Evolutionary conservation across 2,888 invertebrate species (phyloP).

Genomic region (Idaea straminata): DNA sequence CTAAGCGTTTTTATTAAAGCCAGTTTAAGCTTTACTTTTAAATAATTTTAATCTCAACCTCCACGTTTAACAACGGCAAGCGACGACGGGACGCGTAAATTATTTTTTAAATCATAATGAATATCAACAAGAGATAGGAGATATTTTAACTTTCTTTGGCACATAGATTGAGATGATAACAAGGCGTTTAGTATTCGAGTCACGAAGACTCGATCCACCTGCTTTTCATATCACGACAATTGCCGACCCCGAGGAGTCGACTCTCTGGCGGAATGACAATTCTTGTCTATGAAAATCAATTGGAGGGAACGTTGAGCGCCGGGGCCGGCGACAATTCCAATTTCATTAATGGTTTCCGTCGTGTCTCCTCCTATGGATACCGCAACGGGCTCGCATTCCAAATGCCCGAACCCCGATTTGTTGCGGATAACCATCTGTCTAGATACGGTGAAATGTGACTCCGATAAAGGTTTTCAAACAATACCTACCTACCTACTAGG

Average conservation of each 20-base stretch:
- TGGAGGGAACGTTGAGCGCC: slow-evolving; percentile 59
- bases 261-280: slow-evolving; percentile 69
- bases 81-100: background rate
- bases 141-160: slow-evolving; percentile 65
- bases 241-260: slow-evolving; percentile 68
- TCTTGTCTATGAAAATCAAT: slow-evolving; percentile 75
- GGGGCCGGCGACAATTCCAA: slow-evolving; percentile 63
- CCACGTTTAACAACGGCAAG: background rate
- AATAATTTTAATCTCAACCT: background rate
- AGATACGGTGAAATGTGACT: slow-evolving; percentile 26
- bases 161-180: slow-evolving; percentile 69
- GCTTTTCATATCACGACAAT: slow-evolving; percentile 78
- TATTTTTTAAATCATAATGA: slow-evolving; percentile 36
- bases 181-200: slow-evolving; percentile 70
- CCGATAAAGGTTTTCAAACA: slow-evolving; percentile 11
- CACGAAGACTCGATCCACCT: slow-evolving; percentile 72
- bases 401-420: slow-evolving; percentile 26
- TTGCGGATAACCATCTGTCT: slow-evolving; percentile 27
- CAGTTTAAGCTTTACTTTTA: background rate
- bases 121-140: slow-evolving; percentile 53
- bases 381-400: slow-evolving; percentile 34
- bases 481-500: background rate
- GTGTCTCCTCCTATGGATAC: slow-evolving; percentile 46
- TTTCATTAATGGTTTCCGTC: slow-evolving; percentile 71
- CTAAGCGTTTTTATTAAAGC: background rate